A percentile compares a stretch with the other conserved stretches of the same genome.
These are phyloP conservation scores for Homarus gammarus DNA, from an alignment of 2,888 invertebrate species.

Conservation along the genomic window DNA sequence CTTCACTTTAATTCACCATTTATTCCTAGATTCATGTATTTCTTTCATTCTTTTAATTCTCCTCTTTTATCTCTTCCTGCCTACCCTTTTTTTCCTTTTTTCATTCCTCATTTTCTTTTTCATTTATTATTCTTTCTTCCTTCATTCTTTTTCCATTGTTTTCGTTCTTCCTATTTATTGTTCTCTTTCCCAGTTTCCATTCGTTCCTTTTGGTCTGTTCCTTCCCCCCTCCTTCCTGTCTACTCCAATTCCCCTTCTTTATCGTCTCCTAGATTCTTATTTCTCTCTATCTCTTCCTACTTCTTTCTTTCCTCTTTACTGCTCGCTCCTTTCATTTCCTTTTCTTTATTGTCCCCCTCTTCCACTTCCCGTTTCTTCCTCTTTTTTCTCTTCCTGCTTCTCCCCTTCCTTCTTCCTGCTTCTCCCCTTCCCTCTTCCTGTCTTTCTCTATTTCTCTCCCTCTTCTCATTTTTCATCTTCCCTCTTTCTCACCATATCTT, in stretches of 20 bases:
- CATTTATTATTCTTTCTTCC: too few species aligned
- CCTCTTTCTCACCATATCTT: too few species aligned
- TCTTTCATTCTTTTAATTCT: too few species aligned
- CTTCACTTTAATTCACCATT: too few species aligned
- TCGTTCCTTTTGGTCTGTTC: neutral
- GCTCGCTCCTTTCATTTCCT: neutral
- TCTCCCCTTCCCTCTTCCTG: neutral
- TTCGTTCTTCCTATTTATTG: neutral
- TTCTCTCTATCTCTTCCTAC: too few species aligned
- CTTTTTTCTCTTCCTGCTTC: neutral
- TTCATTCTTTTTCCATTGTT: neutral
- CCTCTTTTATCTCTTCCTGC: neutral
- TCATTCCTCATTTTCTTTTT: neutral
- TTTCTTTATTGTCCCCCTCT: neutral
- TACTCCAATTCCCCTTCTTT: too few species aligned
- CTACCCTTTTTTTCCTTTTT: neutral
- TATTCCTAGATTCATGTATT: too few species aligned
- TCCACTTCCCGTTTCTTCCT: neutral
- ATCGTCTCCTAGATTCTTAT: too few species aligned
- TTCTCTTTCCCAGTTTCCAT: neutral
- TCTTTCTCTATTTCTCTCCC: neutral
- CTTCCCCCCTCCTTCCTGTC: neutral
- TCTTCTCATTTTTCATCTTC: neutral
- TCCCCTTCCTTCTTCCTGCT: neutral
- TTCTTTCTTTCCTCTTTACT: neutral